Percentiles rank a stretch among this genome's conserved stretches.
These are phyloP conservation scores for Petrocephalus microphthalmus DNA, from an alignment of 2,113 vertebrate species.

Conservation along the genomic window DNA sequence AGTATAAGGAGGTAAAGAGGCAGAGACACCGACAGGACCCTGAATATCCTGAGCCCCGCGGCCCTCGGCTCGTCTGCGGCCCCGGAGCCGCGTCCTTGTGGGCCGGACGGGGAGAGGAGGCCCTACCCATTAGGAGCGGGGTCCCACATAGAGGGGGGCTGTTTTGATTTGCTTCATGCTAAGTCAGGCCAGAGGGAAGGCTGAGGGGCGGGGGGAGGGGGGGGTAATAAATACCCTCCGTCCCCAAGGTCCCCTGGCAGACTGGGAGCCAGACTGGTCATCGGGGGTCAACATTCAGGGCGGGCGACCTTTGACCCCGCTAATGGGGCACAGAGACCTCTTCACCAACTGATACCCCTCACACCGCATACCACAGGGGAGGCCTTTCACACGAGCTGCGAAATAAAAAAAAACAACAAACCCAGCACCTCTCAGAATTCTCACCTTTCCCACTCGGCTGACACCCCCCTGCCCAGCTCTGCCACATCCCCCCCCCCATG, in stretches of 20 bases:
- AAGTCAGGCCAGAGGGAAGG: slow-evolving; percentile 40
- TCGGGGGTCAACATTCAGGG: slow-evolving; percentile 68
- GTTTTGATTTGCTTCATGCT: slow-evolving; percentile 53
- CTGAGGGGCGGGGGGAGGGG: slow-evolving; percentile 11
- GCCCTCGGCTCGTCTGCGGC: not conserved
- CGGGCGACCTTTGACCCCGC: slow-evolving; percentile 67
- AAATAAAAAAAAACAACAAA: slow-evolving; percentile 11
- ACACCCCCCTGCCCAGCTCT: not conserved
- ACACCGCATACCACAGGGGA: slow-evolving; percentile 63
- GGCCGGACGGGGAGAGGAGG: not conserved
- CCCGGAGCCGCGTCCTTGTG: not conserved
- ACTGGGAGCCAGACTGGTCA: slow-evolving; percentile 71
- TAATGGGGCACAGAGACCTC: slow-evolving; percentile 71
- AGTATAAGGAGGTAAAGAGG: not conserved
- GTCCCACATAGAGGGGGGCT: slow-evolving; percentile 22
- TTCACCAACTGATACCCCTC: slow-evolving; percentile 65
- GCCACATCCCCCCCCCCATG: slow-evolving; percentile 10
- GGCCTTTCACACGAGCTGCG: slow-evolving; percentile 63
- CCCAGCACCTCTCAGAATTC: not conserved
- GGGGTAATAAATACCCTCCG: slow-evolving; percentile 50
- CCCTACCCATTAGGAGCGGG: not conserved
- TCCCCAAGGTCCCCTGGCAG: slow-evolving; percentile 61
- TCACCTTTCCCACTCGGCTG: not conserved
- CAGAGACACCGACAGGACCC: not conserved
- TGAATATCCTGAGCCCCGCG: not conserved